phyloP scores from a whole-genome alignment of 1,140 invertebrate species.

The Homalodisca vitripennis region DNA sequence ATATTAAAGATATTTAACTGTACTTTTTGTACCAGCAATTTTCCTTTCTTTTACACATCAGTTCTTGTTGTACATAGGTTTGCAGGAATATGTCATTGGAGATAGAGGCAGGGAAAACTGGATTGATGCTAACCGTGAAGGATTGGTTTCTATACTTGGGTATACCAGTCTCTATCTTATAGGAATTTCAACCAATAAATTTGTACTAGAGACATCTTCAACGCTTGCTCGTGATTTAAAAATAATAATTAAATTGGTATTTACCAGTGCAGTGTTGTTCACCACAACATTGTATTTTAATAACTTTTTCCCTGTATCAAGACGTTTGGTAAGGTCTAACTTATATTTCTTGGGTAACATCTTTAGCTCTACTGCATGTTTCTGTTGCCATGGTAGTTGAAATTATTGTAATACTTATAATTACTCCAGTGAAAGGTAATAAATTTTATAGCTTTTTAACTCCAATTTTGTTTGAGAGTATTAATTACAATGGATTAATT shows the following conservation, averaged over 20 bases:
- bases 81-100: conserved; percentile 72
- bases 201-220: conserved; percentile 51
- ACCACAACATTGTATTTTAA: conserved; percentile 51
- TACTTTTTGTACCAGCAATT: conserved; percentile 46
- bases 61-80: conserved; percentile 57
- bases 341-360: conserved; percentile 73
- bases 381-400: conserved; percentile 37
- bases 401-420: not conserved
- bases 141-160: conserved; percentile 78
- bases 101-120: conserved; percentile 58
- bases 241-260: conserved; percentile 46
- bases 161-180: conserved; percentile 81
- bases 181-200: conserved; percentile 64
- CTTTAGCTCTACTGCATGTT: conserved; percentile 49
- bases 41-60: conserved; percentile 68
- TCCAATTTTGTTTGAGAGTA: conserved; percentile 60
- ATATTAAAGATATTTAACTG: conserved; percentile 48
- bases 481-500: conserved; percentile 72
- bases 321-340: conserved; percentile 75
- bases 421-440: not conserved
- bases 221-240: conserved; percentile 40
- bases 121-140: conserved; percentile 85
- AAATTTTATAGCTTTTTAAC: conserved; percentile 37
- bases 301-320: conserved; percentile 55
- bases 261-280: conserved; percentile 52